Conservation (phyloP, 2,113 vertebrate species). For the Neomonachus schauinslandi region DNA sequence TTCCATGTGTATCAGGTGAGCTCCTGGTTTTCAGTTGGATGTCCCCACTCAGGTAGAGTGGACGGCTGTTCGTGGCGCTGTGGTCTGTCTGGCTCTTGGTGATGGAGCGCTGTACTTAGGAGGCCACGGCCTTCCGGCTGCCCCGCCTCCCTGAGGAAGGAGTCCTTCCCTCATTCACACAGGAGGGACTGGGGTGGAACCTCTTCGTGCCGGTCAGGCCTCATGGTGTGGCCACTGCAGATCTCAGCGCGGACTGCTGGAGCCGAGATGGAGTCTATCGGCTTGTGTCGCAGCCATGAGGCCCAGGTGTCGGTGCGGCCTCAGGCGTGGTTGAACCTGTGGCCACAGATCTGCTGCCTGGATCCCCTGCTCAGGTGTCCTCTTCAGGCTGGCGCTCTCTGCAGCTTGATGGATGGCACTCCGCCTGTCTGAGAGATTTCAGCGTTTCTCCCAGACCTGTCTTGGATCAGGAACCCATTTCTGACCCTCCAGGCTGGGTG, state of each 20-base stretch:
- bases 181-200: background rate
- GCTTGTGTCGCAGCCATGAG: background rate
- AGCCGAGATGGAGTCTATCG: background rate
- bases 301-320: accelerated
- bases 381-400: background rate
- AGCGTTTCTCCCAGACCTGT: accelerated
- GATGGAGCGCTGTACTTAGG: accelerated
- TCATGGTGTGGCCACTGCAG: background rate
- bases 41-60: accelerated
- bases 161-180: background rate
- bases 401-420: background rate
- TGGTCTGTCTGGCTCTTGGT: background rate
- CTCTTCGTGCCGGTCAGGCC: accelerated
- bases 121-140: background rate
- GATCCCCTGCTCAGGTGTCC: too few species aligned
- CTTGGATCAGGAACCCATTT: background rate
- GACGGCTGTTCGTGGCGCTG: accelerated
- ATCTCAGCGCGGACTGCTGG: background rate
- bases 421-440: background rate
- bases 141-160: accelerated
- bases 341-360: too few species aligned
- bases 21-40: background rate
- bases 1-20: conserved; percentile 98
- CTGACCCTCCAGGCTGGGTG: background rate
- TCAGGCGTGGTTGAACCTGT: background rate